A percentile compares a stretch with the other conserved stretches of the same genome.
Conservation (phyloP, 2,888 invertebrate species). For the Marasmarcha lunaedactyla region DNA sequence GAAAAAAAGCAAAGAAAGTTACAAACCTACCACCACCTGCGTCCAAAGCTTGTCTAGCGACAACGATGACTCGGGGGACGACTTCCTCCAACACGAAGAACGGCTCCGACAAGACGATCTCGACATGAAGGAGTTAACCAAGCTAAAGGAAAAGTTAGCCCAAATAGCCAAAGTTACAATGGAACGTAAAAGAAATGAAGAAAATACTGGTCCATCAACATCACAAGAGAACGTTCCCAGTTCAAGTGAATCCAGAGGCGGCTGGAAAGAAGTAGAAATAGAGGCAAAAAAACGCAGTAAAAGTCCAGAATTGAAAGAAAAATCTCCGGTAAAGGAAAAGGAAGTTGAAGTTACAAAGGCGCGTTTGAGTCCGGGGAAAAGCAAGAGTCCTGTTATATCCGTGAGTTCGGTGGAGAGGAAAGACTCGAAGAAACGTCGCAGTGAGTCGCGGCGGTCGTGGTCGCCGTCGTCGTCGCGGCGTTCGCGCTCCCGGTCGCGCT, state of each 20-base stretch:
- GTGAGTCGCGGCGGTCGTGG: constrained; percentile 23
- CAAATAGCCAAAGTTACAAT: constrained; percentile 76
- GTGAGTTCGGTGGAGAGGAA: constrained; percentile 23
- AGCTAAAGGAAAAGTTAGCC: constrained; percentile 75
- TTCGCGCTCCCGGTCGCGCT: constrained; percentile 20
- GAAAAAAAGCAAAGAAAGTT: constrained; percentile 24
- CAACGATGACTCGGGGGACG: constrained; percentile 30
- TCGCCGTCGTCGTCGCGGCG: constrained; percentile 42
- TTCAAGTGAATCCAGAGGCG: constrained; percentile 2
- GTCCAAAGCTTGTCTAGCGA: constrained; percentile 72
- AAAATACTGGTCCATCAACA: constrained; percentile 32
- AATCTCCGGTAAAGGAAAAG: constrained; percentile 16
- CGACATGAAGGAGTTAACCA: constrained; percentile 74
- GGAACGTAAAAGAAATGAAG: constrained; percentile 29
- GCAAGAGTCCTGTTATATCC: constrained; percentile 23
- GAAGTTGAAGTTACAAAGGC: constrained; percentile 16
- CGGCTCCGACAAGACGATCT: constrained; percentile 66
- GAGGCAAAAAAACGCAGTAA: background rate
- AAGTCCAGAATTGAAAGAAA: constrained; percentile 1
- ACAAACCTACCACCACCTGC: constrained; percentile 60
- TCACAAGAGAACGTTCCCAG: constrained; percentile 9
- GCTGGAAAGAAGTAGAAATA: constrained; percentile 9
- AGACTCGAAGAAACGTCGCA: constrained; percentile 24
- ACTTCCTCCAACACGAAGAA: constrained; percentile 51
- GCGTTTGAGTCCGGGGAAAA: constrained; percentile 19